phyloP scores from a whole-genome alignment of 2,797 vertebrate genomes.

The Ptychobarbus kaznakovi region DNA sequence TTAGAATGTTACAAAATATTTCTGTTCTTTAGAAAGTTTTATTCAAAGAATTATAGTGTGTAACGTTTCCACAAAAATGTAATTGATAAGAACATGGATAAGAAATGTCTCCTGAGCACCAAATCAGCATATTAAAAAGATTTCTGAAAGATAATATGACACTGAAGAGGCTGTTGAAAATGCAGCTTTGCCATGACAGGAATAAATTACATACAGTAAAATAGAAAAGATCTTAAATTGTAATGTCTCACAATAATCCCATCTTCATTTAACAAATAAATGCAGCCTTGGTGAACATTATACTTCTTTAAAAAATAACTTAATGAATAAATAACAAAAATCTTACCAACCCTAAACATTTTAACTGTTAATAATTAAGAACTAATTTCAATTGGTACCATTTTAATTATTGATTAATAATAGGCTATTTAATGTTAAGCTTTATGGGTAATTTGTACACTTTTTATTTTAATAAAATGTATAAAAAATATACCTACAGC shows the following conservation, averaged over 20 bases:
- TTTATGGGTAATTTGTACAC: neutral
- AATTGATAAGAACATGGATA: neutral
- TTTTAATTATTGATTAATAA: neutral
- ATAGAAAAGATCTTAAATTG: neutral
- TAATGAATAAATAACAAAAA: no score
- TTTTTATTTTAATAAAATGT: neutral
- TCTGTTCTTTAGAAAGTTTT: neutral
- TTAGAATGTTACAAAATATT: neutral
- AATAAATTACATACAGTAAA: neutral
- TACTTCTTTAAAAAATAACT: neutral
- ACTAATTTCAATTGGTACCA: neutral
- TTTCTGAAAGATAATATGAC: neutral
- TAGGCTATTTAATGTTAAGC: neutral
- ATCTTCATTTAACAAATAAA: neutral
- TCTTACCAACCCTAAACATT: neutral
- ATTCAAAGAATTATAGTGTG: neutral
- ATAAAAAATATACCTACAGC: neutral
- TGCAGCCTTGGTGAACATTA: neutral
- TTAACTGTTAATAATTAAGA: neutral
- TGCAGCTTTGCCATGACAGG: neutral
- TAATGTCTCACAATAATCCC: neutral
- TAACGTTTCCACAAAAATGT: neutral
- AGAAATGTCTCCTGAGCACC: neutral
- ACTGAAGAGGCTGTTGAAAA: neutral
- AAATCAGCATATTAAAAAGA: neutral